Base-by-base conservation (phyloP, 2,113 vertebrate species). In the Pelobates fuscus region DNA sequence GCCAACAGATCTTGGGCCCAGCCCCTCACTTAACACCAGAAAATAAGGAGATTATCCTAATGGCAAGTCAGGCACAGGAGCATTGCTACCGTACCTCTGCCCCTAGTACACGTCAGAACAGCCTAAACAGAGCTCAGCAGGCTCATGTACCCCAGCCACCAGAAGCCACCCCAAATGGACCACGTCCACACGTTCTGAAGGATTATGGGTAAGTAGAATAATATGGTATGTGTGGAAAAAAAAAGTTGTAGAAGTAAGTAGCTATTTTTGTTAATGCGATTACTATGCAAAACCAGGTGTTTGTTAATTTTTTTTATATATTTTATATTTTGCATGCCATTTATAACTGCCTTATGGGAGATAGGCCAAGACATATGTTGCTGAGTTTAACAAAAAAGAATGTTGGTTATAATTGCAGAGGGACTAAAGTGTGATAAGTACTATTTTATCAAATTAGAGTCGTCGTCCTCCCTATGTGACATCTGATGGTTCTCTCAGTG, bases 161-260 rank as follows among this genome's bases (percentile, higher is more conserved):
- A 46, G 95, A 96, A 63, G 81, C 89, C 0, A 85, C 89, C 5
- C 90, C 95, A 24, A 96, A 96, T 0, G 95, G 95, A n/a, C 95
- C 95, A 0, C 84, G 94, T 20, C 93, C 93, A 30, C 92, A 90
- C 80, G 83, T 92, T 0, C 81, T 92, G 70, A 96, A 96, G 83
- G 95, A 96, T 32, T 96, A 94, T 78, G 87, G 94, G 83, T 93
- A 89, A 58, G 71, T 57, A 54, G 59, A n/a, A 55, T 1, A 29
- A 25, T 43, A 23, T 26, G 2, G 46, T 46, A 11, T n/a, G 12
- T 27, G 24, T 70, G 7, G 41, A 12, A 37, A 37, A 20, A 55
- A 32, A 15, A 37, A 37, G 5, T 37, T 37, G 32, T 37, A 37
- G 10, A 37, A 37, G 5, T 37, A 37, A 37, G 32, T 6, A n/a